A percentile compares a stretch with the other conserved stretches of the same genome.
Conservation (phyloP, 2,797 vertebrate species). For the Alosa sapidissima region DNA sequence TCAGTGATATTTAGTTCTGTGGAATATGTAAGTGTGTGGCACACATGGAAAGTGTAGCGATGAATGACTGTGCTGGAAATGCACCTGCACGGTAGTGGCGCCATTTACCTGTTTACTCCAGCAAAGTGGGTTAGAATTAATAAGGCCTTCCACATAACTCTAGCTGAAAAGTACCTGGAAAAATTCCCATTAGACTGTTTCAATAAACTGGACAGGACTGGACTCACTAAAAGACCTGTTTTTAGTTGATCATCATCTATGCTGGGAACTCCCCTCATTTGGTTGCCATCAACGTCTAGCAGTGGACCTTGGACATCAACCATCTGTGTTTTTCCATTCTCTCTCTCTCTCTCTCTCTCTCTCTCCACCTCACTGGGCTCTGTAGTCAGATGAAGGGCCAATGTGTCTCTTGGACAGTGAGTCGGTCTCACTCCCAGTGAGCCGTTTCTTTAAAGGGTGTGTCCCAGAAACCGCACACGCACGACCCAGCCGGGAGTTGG, state of each 20-base stretch:
- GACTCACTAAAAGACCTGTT: background rate
- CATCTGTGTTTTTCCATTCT: slow-evolving; percentile 1
- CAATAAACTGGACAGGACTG: background rate
- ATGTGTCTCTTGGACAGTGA: slow-evolving; percentile 36
- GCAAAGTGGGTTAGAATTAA: background rate
- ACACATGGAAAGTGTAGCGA: background rate
- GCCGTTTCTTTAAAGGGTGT: slow-evolving; percentile 47
- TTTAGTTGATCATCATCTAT: background rate
- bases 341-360: background rate
- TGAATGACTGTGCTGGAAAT: background rate
- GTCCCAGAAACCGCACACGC: slow-evolving; percentile 31
- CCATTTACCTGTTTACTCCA: too few species aligned
- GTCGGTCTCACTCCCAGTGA: slow-evolving; percentile 47
- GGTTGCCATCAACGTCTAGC: background rate
- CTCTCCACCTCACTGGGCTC: background rate
- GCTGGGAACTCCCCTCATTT: background rate
- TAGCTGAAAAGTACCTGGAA: background rate
- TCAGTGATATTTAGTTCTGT: background rate
- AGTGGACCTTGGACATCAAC: background rate
- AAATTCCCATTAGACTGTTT: background rate
- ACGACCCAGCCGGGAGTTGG: slow-evolving; percentile 47
- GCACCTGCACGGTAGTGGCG: background rate
- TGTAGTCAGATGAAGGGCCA: background rate
- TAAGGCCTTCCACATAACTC: background rate
- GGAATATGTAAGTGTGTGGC: background rate